Conservation (phyloP, 2,888 invertebrate species). For the Pristionchus entomophagus region DNA sequence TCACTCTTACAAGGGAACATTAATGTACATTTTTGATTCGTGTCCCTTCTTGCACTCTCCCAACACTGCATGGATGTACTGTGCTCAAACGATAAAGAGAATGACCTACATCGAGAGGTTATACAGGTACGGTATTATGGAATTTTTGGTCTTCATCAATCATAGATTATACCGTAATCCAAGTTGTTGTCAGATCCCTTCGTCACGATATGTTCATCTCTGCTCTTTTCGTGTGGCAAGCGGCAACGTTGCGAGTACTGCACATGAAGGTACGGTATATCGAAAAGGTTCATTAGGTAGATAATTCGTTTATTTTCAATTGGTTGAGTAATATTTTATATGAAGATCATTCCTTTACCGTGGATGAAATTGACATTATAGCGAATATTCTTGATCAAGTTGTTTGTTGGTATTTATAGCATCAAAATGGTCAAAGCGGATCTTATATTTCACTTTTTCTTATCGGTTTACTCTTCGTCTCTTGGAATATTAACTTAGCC, state of each 20-base stretch:
- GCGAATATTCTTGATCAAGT: too few species aligned
- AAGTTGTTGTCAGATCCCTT: neutral
- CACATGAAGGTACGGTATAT: neutral
- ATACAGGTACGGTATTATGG: neutral
- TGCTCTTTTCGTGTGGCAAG: conserved; percentile 17
- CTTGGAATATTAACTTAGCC: too few species aligned
- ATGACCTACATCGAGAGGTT: neutral
- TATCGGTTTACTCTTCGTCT: too few species aligned
- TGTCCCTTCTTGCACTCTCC: neutral
- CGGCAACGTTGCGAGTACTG: neutral
- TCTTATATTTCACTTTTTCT: too few species aligned
- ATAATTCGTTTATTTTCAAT: too few species aligned
- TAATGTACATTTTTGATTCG: neutral
- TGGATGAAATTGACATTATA: too few species aligned
- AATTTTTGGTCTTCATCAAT: neutral
- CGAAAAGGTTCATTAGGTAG: too few species aligned
- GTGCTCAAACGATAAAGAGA: neutral
- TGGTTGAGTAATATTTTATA: too few species aligned
- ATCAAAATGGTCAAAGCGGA: too few species aligned
- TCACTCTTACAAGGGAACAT: neutral
- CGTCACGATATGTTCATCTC: conserved; percentile 16
- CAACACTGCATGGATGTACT: neutral
- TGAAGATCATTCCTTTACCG: too few species aligned
- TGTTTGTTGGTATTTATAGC: too few species aligned
- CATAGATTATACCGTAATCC: neutral